Base-by-base conservation (phyloP, 2,113 vertebrate species). In the Ameiurus melas region DNA sequence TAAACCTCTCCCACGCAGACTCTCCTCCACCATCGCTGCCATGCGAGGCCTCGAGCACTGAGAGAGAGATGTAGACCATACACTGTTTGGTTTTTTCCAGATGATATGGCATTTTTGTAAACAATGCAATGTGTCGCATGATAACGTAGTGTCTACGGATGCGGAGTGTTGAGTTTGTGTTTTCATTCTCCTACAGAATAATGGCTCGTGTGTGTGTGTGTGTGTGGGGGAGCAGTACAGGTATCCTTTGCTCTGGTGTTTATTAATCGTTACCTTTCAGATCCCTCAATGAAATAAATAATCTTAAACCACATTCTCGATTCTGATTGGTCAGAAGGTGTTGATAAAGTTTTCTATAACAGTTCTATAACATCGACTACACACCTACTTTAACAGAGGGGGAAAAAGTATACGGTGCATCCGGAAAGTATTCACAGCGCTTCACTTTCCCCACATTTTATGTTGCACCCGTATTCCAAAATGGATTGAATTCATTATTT, bases 21-120 rank as follows among this genome's bases (percentile, higher is more conserved):
- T 98, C 3, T 92, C 94, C 0, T 85, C 94, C 92, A 95, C 92
- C 27, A 93, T 99, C 0, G 97, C 97, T 0, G 91, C 96, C 64
- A 96, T 99, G 93, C 93, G 98, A 0, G 88, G 92, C 71, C 93
- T 99, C 85, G 96, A 97, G 89, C 95, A 94, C 88, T 97, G 33
- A 85, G 33, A 12, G 33, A 12, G 22, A 20, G 53, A 53, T 10
- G 5, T 7, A 33, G 17, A 79, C 43, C 43, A 47, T 47, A 8
- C 6, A 47, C 43, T 43, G 2, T 43, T 43, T 5, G 3, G 2
- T 43, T 43, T 47, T 7, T 47, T 47, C 43, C 43, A 47, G 5
- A 47, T 47, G 43, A 47, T 47, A 77, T 7, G 1, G 13, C 25
- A n/a, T 51, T 77, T 47, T 47, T 77, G 25, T 13, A 14, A 78